Percentiles rank a stretch among this genome's conserved stretches.
phyloP scores from a whole-genome alignment of 2,888 invertebrate species.

The Leptinotarsa juncta region DNA sequence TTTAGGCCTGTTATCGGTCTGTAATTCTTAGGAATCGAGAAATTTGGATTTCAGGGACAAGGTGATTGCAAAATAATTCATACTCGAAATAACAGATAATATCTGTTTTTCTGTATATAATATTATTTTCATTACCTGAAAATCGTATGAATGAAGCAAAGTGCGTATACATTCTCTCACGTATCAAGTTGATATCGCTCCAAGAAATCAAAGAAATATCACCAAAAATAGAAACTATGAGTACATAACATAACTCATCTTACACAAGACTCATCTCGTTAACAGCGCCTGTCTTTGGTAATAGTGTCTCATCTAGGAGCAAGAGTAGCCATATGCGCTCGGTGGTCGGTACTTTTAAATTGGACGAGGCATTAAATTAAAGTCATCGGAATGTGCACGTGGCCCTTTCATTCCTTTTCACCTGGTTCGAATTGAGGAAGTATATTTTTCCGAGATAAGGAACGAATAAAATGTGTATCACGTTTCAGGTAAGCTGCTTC shows the following conservation, averaged over 20 bases:
- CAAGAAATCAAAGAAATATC: slow-evolving; percentile 3
- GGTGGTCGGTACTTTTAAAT: slow-evolving; percentile 41
- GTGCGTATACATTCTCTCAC: neutral
- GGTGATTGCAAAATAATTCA: no score
- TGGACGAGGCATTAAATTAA: slow-evolving; percentile 43
- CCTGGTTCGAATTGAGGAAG: slow-evolving; percentile 39
- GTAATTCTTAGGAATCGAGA: no score
- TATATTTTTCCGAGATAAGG: slow-evolving; percentile 33
- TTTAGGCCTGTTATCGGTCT: no score
- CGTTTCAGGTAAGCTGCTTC: slow-evolving; percentile 4
- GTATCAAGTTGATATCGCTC: neutral
- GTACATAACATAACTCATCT: slow-evolving; percentile 9
- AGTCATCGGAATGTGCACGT: slow-evolving; percentile 44
- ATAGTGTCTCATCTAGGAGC: slow-evolving; percentile 29
- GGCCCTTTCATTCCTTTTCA: slow-evolving; percentile 51
- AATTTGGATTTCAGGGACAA: no score
- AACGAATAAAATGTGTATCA: slow-evolving; percentile 29
- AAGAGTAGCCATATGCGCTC: slow-evolving; percentile 31
- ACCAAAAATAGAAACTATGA: slow-evolving; percentile 8
- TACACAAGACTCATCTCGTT: slow-evolving; percentile 12
- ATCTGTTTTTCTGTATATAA: no score
- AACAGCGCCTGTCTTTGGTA: slow-evolving; percentile 7
- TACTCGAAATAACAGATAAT: no score
- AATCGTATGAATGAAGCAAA: neutral
- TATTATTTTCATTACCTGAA: no score